Percentiles rank a stretch among this genome's conserved stretches.
Evolutionary conservation across 2,797 vertebrate species (phyloP).

Genomic region (Microcaecilia unicolor): DNA sequence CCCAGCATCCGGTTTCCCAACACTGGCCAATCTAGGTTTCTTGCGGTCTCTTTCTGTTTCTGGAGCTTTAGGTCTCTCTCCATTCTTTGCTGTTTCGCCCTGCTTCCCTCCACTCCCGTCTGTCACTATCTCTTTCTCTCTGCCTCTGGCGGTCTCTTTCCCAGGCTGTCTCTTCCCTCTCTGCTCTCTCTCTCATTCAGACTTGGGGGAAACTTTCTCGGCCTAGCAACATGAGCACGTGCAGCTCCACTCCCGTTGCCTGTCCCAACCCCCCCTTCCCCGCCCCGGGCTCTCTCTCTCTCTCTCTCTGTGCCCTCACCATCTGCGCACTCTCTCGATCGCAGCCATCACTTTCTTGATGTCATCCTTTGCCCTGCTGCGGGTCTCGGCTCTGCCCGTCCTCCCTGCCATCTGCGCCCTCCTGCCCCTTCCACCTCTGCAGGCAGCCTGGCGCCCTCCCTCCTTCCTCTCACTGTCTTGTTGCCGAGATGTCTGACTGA

Average conservation of each 20-base stretch:
- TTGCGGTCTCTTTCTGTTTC: too few species aligned
- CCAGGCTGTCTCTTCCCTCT: too few species aligned
- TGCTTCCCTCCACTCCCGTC: background rate
- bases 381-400: conserved; percentile 42
- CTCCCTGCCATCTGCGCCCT: conserved; percentile 33
- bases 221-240: background rate
- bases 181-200: too few species aligned
- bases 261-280: background rate
- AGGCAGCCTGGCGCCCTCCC: too few species aligned
- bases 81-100: background rate
- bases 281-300: background rate
- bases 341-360: conserved; percentile 55
- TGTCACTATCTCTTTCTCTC: too few species aligned
- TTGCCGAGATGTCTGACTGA: too few species aligned
- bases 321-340: conserved; percentile 47
- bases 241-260: background rate
- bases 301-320: too few species aligned
- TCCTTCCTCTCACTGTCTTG: too few species aligned
- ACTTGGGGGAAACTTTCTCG: background rate
- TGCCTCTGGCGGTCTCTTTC: background rate
- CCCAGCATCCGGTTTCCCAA: too few species aligned
- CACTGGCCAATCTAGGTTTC: too few species aligned
- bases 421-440: too few species aligned
- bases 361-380: conserved; percentile 50
- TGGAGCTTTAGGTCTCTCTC: background rate